These are phyloP conservation scores for Corbicula japonica DNA, from an alignment of 2,888 invertebrate genomes.

Conservation along the genomic window DNA sequence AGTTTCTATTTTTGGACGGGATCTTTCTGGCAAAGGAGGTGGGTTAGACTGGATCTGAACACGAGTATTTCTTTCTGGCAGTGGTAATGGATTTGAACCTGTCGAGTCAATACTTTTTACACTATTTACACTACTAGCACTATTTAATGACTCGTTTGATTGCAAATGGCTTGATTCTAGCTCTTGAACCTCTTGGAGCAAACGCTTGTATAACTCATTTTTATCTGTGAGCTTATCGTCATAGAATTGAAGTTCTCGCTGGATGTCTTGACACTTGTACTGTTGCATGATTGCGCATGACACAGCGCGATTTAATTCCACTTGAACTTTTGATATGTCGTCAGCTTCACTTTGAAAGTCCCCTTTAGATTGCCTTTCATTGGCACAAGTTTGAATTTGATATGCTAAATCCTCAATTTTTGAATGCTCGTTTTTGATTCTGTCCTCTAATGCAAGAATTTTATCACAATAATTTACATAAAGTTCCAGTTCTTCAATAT, in stretches of 20 bases:
- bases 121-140: slow-evolving; percentile 37
- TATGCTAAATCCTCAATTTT: slow-evolving; percentile 90
- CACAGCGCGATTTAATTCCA: slow-evolving; percentile 76
- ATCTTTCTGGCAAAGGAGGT: slow-evolving; percentile 48
- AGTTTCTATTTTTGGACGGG: slow-evolving; percentile 27
- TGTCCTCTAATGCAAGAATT: slow-evolving; percentile 91
- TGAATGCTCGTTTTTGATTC: slow-evolving; percentile 92
- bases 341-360: slow-evolving; percentile 36
- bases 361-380: slow-evolving; percentile 34
- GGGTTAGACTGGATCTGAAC: slow-evolving; percentile 28
- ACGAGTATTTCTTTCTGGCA: slow-evolving; percentile 50
- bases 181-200: slow-evolving; percentile 66
- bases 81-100: slow-evolving; percentile 45
- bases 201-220: slow-evolving; percentile 61
- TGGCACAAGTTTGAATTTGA: slow-evolving; percentile 84
- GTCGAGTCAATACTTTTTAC: slow-evolving; percentile 1
- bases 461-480: slow-evolving; percentile 92
- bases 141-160: slow-evolving; percentile 36
- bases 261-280: slow-evolving; percentile 75
- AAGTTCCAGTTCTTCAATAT: slow-evolving; percentile 89
- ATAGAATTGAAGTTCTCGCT: slow-evolving; percentile 73
- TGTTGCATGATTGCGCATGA: slow-evolving; percentile 78
- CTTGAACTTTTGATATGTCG: slow-evolving; percentile 69
- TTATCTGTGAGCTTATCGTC: slow-evolving; percentile 66
- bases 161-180: slow-evolving; percentile 43